Conservation (phyloP, 2,888 invertebrate genomes). For the Noctua janthe region DNA sequence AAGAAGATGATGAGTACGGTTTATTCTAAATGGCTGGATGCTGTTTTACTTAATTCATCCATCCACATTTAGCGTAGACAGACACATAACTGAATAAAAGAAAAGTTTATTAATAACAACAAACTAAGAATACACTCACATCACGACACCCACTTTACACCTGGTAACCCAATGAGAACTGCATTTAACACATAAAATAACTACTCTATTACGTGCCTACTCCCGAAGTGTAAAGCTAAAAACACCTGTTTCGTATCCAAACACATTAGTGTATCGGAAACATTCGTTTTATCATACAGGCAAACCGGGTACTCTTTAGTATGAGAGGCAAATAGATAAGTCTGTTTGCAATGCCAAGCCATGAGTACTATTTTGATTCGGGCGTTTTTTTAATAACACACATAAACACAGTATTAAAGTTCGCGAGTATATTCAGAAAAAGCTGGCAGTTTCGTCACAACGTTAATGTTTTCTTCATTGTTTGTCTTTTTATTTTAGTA, state of each 20-base stretch:
- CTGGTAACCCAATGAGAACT: slow-evolving; percentile 30
- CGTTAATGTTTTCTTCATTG: no score
- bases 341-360: not conserved
- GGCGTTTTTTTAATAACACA: not conserved
- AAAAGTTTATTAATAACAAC: slow-evolving; percentile 27
- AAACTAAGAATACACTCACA: slow-evolving; percentile 7
- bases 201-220: slow-evolving; percentile 38
- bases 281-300: slow-evolving; percentile 58
- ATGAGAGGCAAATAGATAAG: slow-evolving; percentile 15
- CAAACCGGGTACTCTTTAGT: slow-evolving; percentile 21
- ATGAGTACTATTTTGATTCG: not conserved
- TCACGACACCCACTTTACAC: slow-evolving; percentile 14
- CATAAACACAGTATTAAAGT: no score
- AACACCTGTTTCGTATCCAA: slow-evolving; percentile 63
- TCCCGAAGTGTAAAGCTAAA: slow-evolving; percentile 42
- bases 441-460: no score
- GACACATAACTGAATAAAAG: slow-evolving; percentile 12
- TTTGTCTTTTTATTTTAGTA: no score
- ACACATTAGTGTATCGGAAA: slow-evolving; percentile 63
- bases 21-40: not conserved
- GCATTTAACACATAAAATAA: slow-evolving; percentile 44
- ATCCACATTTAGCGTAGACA: not conserved
- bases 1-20: not conserved
- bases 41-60: not conserved
- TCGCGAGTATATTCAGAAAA: no score